These are phyloP conservation scores for Poeciliopsis prolifica DNA, from an alignment of 2,113 vertebrate genomes.

Conservation along the genomic window DNA sequence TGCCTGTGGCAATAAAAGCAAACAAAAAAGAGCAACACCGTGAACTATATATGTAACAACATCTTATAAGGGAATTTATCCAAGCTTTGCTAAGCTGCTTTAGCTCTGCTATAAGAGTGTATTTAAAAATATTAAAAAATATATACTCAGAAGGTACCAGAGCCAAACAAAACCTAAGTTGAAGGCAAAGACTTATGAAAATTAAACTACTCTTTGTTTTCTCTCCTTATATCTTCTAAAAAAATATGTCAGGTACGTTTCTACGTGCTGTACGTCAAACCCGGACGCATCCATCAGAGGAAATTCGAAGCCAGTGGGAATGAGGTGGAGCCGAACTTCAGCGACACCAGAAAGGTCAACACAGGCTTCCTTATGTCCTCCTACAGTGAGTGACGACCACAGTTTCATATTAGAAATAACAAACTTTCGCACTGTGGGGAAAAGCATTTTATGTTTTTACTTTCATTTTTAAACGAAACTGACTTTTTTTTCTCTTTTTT, in stretches of 20 bases:
- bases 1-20: too few relatives aligned
- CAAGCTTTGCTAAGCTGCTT: too few relatives aligned
- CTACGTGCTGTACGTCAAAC: constrained; percentile 84
- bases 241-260: constrained; percentile 78
- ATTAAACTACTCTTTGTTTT: background rate
- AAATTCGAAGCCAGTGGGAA: constrained; percentile 83
- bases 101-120: too few relatives aligned
- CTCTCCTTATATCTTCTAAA: background rate
- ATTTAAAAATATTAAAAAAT: too few relatives aligned
- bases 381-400: constrained; percentile 82
- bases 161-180: background rate
- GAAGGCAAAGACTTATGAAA: background rate
- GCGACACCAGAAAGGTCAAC: constrained; percentile 86
- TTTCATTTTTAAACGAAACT: too few relatives aligned
- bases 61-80: too few relatives aligned
- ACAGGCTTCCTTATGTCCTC: constrained; percentile 90
- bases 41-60: too few relatives aligned
- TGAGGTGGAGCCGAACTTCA: constrained; percentile 89
- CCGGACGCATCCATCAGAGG: constrained; percentile 80
- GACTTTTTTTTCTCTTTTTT: too few relatives aligned
- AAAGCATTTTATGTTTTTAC: background rate
- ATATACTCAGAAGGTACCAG: background rate
- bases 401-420: background rate
- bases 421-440: background rate
- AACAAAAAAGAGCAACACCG: too few relatives aligned